Base-by-base conservation (phyloP, 2,113 vertebrate species). In the Pomatostomus ruficeps region DNA sequence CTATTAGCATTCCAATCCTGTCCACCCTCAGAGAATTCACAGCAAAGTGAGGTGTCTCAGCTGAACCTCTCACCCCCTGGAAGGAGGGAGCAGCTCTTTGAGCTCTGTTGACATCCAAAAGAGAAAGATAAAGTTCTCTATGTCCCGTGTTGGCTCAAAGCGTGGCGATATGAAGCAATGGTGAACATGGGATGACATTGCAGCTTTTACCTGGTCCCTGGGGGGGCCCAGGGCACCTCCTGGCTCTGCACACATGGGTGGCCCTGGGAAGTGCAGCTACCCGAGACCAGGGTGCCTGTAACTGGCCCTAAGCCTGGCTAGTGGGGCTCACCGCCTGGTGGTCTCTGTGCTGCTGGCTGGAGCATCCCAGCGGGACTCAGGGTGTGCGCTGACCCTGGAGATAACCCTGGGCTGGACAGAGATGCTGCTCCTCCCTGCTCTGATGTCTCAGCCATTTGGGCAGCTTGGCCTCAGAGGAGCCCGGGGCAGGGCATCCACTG, bases 111-210 rank as follows among this genome's bases (percentile, higher is more conserved):
- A 35, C 46, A 11, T 95, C 81, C 93, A 74, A 88, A 91, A 88
- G 94, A 96, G 88, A 93, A 88, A 89, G 81, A 75, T 49, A 89
- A 88, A 73, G n/a, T 85, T 90, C 20, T 24, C 89, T 96, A 77
- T 0, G 0, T 90, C 55, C 51, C 9, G 0, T 90, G 90, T 23
- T 67, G 82, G 91, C 75, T 93, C 82, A 95, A 93, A 96, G 94
- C 79, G n/a, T 93, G 95, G 85, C 46, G 15, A 86, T 90, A 55
- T 95, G 96, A 71, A 96, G 96, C 90, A 63, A 95, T 96, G 94
- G 94, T 90, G 90, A 91, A 88, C 95, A 97, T 95, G 93, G 82
- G 89, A 96, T 96, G 94, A 83, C 48, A 89, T 43, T 89, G 94
- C 65, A 93, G 85, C 82, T 85, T 74, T 95, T 95, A 94, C 85